Conservation (phyloP, 2,797 vertebrate genomes). For the Syncerus caffer region DNA sequence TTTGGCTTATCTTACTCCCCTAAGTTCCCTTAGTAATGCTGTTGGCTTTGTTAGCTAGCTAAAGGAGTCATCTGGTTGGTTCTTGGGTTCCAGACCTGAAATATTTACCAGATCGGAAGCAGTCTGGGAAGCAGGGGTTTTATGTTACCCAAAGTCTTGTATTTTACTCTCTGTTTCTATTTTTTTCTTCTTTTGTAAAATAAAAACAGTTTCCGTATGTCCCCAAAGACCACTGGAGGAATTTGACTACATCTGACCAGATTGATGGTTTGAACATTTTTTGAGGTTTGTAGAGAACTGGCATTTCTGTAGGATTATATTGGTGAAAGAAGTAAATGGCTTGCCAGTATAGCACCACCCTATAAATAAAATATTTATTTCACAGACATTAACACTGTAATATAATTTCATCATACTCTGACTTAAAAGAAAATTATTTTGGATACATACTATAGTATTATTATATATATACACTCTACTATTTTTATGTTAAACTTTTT, state of each 20-base stretch:
- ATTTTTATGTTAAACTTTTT: conserved; percentile 15
- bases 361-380: background rate
- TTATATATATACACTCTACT: background rate
- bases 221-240: background rate
- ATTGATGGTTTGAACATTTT: background rate
- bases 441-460: background rate
- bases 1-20: background rate
- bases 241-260: background rate
- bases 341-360: background rate
- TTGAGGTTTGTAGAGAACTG: background rate
- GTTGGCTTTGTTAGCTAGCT: background rate
- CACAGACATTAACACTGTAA: background rate
- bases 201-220: background rate
- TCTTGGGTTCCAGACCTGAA: background rate
- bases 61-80: background rate
- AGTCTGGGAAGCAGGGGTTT: background rate
- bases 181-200: conserved; percentile 8
- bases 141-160: background rate
- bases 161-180: background rate
- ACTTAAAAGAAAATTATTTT: conserved; percentile 16
- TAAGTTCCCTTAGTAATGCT: background rate
- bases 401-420: background rate
- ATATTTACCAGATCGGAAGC: background rate
- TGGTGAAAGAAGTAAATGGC: background rate
- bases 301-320: conserved; percentile 10